Conservation (phyloP, 2,113 vertebrate species). For the Grantiella picta region DNA sequence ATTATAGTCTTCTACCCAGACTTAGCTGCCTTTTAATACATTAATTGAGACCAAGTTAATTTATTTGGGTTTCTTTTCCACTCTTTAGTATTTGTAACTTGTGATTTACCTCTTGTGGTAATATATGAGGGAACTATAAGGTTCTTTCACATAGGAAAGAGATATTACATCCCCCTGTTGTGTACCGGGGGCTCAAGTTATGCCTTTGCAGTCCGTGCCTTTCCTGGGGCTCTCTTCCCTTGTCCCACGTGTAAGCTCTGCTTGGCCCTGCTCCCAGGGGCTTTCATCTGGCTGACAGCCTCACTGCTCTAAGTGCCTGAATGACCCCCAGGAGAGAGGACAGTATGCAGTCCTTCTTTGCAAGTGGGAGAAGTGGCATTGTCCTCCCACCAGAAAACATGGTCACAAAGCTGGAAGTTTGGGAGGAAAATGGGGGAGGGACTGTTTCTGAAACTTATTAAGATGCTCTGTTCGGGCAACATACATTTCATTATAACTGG, state of each 20-base stretch:
- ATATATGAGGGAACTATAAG: background rate
- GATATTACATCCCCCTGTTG: background rate
- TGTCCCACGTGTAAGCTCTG: no score
- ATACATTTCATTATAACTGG: conserved; percentile 10
- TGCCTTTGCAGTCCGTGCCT: background rate
- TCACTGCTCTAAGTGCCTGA: background rate
- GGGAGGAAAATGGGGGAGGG: background rate
- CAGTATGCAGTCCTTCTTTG: background rate
- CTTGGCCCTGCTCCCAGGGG: background rate
- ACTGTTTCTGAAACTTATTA: conserved; percentile 23
- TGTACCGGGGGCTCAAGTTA: background rate
- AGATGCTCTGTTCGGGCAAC: background rate
- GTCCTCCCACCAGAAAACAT: background rate
- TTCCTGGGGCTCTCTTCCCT: background rate
- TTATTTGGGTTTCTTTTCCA: background rate
- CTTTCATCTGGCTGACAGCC: background rate
- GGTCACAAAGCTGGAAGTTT: background rate
- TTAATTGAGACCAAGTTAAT: background rate
- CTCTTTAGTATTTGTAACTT: background rate
- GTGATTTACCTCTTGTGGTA: background rate
- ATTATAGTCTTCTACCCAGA: background rate
- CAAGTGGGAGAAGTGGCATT: background rate
- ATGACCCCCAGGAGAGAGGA: background rate
- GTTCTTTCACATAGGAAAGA: background rate
- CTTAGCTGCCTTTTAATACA: background rate